Evolutionary conservation across 1,140 invertebrate species (phyloP).

Genomic region (Lutraria rhynchaena): DNA sequence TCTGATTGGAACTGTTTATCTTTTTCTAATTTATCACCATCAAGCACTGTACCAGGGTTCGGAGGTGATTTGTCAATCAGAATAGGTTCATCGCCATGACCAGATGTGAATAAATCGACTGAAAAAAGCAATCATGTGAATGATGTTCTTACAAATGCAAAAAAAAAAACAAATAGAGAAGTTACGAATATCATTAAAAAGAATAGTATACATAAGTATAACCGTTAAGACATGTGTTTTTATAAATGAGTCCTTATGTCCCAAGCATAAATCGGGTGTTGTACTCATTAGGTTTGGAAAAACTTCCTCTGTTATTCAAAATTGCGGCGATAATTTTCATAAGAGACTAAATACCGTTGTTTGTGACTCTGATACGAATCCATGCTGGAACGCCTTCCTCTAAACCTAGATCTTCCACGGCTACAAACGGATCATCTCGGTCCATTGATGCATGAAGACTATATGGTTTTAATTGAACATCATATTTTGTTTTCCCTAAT

Average conservation of each 20-base stretch:
- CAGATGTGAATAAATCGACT: constrained; percentile 61
- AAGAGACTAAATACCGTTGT: constrained; percentile 71
- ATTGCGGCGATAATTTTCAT: too few relatives aligned
- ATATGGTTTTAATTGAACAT: constrained; percentile 69
- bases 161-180: background rate
- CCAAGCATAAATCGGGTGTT: too few relatives aligned
- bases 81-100: constrained; percentile 60
- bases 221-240: too few relatives aligned
- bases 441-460: constrained; percentile 58
- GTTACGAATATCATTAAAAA: too few relatives aligned
- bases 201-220: too few relatives aligned
- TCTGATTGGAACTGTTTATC: constrained; percentile 60
- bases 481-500: constrained; percentile 72
- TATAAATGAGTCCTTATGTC: too few relatives aligned
- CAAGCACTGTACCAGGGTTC: constrained; percentile 49
- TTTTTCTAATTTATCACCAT: constrained; percentile 47
- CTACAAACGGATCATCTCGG: constrained; percentile 63
- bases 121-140: background rate
- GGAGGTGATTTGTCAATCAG: constrained; percentile 63
- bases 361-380: constrained; percentile 67
- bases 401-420: constrained; percentile 66
- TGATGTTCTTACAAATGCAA: background rate
- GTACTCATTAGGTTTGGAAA: too few relatives aligned
- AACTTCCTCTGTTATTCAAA: too few relatives aligned
- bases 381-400: constrained; percentile 66